Percentiles rank a stretch among this genome's conserved stretches.
Conservation (phyloP, 2,113 vertebrate species). For the Speoplatyrhinus poulsoni region DNA sequence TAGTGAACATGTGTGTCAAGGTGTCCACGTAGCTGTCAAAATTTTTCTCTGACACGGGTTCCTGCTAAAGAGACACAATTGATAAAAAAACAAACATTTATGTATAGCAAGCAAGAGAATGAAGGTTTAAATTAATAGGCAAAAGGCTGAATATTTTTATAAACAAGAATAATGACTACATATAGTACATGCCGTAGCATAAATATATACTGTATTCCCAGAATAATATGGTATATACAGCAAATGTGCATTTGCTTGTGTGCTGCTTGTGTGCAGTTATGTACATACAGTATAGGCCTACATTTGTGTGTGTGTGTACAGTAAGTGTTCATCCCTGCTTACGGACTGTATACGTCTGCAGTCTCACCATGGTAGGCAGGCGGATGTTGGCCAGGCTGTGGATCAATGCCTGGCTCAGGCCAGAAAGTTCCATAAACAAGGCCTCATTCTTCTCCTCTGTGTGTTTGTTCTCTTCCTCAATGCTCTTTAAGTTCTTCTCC, state of each 20-base stretch:
- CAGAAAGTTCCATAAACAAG: conserved; percentile 94
- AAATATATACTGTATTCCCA: too few relatives aligned
- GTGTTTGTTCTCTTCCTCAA: conserved; percentile 96
- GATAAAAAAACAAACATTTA: not conserved
- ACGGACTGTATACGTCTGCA: not conserved
- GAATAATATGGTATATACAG: not conserved
- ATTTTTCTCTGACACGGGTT: conserved; percentile 95
- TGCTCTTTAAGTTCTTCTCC: conserved; percentile 95
- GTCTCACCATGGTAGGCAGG: conserved; percentile 93
- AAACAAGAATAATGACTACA: too few relatives aligned
- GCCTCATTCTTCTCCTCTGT: conserved; percentile 97
- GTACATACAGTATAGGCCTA: not conserved
- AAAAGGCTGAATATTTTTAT: too few relatives aligned
- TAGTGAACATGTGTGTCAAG: conserved; percentile 96
- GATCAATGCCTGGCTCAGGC: conserved; percentile 95
- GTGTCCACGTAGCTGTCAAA: conserved; percentile 94
- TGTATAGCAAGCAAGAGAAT: too few relatives aligned
- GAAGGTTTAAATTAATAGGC: too few relatives aligned
- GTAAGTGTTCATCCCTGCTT: not conserved
- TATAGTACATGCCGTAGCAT: too few relatives aligned
- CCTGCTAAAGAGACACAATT: conserved; percentile 70
- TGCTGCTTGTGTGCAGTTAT: not conserved
- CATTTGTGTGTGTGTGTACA: not conserved
- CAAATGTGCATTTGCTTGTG: not conserved
- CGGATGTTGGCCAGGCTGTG: conserved; percentile 94